phyloP scores from a whole-genome alignment of 2,888 invertebrate genomes.

The Nasonovia ribisnigri region DNA sequence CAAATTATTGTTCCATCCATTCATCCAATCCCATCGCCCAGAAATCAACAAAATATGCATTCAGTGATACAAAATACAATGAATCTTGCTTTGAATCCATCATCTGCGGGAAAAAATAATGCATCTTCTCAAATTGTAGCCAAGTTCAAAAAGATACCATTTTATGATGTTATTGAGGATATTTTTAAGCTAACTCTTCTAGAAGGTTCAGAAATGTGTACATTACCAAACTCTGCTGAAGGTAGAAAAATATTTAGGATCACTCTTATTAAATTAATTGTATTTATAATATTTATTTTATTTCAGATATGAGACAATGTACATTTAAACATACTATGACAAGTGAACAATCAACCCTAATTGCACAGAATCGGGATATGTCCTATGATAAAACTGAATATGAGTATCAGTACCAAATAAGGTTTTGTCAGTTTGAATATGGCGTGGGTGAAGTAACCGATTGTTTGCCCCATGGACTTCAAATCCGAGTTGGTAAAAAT shows the following conservation, averaged over 20 bases:
- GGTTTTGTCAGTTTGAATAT: neutral
- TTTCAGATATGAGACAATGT: constrained; percentile 13
- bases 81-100: neutral
- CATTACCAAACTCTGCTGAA: neutral
- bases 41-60: neutral
- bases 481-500: constrained; percentile 93
- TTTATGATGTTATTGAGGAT: constrained; percentile 90
- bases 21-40: neutral
- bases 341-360: constrained; percentile 79
- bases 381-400: constrained; percentile 70
- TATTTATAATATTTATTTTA: neutral
- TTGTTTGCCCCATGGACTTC: constrained; percentile 91
- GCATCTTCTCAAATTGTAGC: constrained; percentile 78
- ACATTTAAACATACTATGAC: neutral
- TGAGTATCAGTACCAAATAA: neutral
- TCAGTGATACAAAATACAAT: neutral
- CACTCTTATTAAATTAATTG: neutral
- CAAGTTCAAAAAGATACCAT: constrained; percentile 88
- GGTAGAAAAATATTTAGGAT: neutral
- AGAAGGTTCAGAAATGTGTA: constrained; percentile 68
- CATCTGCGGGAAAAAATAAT: neutral
- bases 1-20: neutral
- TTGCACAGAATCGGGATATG: constrained; percentile 80
- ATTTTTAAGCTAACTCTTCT: constrained; percentile 91
- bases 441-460: constrained; percentile 84